Evolutionary conservation across 2,113 vertebrate genomes (phyloP), one percentile per base, ranked within the genome.

Genomic region (Hydrochoerus hydrochaeris): DNA sequence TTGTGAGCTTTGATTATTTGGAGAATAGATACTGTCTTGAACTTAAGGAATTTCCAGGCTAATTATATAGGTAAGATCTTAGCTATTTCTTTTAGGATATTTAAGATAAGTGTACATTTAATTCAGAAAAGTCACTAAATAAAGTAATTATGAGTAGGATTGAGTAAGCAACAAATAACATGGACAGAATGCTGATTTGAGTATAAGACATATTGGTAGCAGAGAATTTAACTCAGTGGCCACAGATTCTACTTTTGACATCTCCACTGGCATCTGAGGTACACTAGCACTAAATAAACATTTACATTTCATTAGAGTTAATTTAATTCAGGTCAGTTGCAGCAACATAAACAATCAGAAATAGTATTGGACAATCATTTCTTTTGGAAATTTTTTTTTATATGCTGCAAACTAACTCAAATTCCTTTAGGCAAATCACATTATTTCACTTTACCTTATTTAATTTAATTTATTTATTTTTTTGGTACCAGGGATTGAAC

Each of bases 181-280:
- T 71, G n/a, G 44, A 87, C 60, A 90, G 38, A 38, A 52, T 49
- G 13, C 52, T 94, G 35, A 17, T 80, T 54, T 88, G 52, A 77
- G 19, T 78, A 26, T 84, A 65, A 93, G 69, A 77, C 69, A 57
- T 87, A 88, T 35, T 93, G 6, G 83, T 94, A 58, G 65, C 32
- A 96, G 69, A 90, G 24, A 93, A 96, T 94, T 95, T 80, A 89
- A 77, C 41, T 82, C 87, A 82, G 24, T 85, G 26, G 38, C 62
- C 52, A 90, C 46, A 83, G 78, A 93, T 93, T 82, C 49, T 20
- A 86, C n/a, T 89, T 95, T 32, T 73, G 46, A 19, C 41, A 67
- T 90, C 28, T 86, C 14, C 38, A 73, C 17, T 95, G 62, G 17
- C 54, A 83, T 83, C 92, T 94, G 81, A 92, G 26, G 9, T 7